A percentile compares a stretch with the other conserved stretches of the same genome.
Conservation (phyloP, 2,797 vertebrate species). For the Nannoperca australis region DNA sequence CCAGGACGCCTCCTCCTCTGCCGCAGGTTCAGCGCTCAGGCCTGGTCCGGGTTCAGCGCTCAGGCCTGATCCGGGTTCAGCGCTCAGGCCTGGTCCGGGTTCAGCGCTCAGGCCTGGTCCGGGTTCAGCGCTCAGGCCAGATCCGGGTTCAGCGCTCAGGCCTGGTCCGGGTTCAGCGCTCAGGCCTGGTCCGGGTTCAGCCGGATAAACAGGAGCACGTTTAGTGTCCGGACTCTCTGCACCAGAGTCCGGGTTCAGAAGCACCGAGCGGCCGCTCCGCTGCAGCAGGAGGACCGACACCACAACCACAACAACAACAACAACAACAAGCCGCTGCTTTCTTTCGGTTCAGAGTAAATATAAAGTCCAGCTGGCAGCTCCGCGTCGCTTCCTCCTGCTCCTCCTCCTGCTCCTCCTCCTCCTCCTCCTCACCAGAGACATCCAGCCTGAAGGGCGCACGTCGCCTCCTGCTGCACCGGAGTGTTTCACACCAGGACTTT, state of each 20-base stretch:
- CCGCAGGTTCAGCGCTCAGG: neutral
- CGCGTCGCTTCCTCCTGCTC: neutral
- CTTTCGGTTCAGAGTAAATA: accelerated
- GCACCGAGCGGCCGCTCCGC: neutral
- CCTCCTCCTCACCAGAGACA: too few species aligned
- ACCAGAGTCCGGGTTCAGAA: neutral
- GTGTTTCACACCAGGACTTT: too few species aligned
- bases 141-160: conserved; percentile 3
- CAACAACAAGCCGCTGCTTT: neutral
- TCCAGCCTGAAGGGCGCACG: too few species aligned
- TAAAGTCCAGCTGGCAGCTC: conserved; percentile 29
- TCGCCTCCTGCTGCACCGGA: too few species aligned
- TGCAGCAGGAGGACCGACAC: neutral
- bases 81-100: neutral
- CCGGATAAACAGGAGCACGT: neutral
- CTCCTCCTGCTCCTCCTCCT: neutral
- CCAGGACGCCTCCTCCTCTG: neutral
- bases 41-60: conserved; percentile 13
- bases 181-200: conserved; percentile 16
- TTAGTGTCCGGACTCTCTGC: neutral
- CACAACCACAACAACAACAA: accelerated
- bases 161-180: neutral
- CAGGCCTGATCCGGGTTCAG: conserved; percentile 16
- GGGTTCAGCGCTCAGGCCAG: neutral
- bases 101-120: neutral